Evolutionary conservation across 2,888 invertebrate genomes (phyloP).

Genomic region (Iphiclides podalirius): DNA sequence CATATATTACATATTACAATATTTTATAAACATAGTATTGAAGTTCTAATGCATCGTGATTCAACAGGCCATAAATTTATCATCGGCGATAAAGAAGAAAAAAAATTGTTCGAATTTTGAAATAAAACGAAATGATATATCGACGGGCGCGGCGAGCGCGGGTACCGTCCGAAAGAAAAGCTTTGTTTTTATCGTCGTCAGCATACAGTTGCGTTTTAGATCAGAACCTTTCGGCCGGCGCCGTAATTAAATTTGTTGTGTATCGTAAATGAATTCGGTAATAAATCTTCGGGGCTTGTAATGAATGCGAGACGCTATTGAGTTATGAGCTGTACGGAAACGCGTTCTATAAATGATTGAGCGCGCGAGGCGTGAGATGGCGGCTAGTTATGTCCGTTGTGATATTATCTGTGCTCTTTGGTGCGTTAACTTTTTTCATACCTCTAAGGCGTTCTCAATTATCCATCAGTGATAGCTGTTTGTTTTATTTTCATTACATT

Average conservation of each 20-base stretch:
- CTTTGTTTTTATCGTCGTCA: slow-evolving; percentile 14
- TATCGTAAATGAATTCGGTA: slow-evolving; percentile 30
- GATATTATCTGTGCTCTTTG: slow-evolving; percentile 11
- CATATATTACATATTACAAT: too few species aligned
- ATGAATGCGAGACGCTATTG: slow-evolving; percentile 23
- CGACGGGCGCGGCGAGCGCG: slow-evolving; percentile 21
- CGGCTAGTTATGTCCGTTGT: slow-evolving; percentile 5
- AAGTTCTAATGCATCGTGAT: slow-evolving; percentile 23
- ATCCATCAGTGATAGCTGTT: background rate
- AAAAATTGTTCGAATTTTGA: slow-evolving; percentile 27
- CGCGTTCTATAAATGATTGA: slow-evolving; percentile 21
- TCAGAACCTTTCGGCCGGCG: background rate
- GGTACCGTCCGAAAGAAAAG: slow-evolving; percentile 4
- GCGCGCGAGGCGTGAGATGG: slow-evolving; percentile 15
- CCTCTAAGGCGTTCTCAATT: background rate
- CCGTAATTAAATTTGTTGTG: slow-evolving; percentile 17
- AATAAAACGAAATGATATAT: slow-evolving; percentile 36
- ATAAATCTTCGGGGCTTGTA: slow-evolving; percentile 32
- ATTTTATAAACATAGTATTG: too few species aligned
- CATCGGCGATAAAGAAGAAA: slow-evolving; percentile 25
- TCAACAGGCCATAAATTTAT: slow-evolving; percentile 25
- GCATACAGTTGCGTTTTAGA: slow-evolving; percentile 9
- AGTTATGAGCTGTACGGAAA: slow-evolving; percentile 16
- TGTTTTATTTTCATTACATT: background rate
- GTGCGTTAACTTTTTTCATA: slow-evolving; percentile 3